phyloP scores from a whole-genome alignment of 2,888 invertebrate species.

The Chymomyza caudatula region DNA sequence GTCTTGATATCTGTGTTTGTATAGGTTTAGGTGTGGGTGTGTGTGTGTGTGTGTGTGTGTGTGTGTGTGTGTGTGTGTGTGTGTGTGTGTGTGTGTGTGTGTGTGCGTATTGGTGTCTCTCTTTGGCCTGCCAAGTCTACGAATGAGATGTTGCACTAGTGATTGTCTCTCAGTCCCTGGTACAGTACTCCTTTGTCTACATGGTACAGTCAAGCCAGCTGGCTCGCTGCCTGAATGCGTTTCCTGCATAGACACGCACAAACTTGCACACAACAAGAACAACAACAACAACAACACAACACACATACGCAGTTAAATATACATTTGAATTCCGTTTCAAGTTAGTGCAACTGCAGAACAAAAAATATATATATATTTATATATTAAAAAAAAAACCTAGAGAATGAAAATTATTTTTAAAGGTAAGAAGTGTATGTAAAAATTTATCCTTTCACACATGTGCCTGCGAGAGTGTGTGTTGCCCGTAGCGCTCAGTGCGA shows the following conservation, averaged over 20 bases:
- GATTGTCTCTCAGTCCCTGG: slow-evolving; percentile 48
- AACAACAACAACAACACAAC: slow-evolving; percentile 14
- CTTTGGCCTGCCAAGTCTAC: slow-evolving; percentile 9
- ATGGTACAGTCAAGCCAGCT: slow-evolving; percentile 40
- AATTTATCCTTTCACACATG: slow-evolving; percentile 57
- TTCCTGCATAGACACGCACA: not conserved
- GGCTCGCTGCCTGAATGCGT: slow-evolving; percentile 31
- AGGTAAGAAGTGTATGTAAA: slow-evolving; percentile 67
- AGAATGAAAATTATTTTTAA: slow-evolving; percentile 61
- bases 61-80: slow-evolving; percentile 18
- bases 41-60: slow-evolving; percentile 17
- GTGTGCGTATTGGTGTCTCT: slow-evolving; percentile 8
- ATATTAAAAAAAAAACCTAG: not conserved
- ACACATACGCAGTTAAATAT: slow-evolving; percentile 46
- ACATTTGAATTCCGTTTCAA: slow-evolving; percentile 70
- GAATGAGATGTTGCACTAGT: slow-evolving; percentile 64
- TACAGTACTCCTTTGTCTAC: slow-evolving; percentile 29
- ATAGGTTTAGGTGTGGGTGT: slow-evolving; percentile 29
- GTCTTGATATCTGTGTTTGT: not conserved
- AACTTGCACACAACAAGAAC: slow-evolving; percentile 31
- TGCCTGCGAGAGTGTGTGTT: slow-evolving; percentile 5
- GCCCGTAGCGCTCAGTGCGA: not conserved
- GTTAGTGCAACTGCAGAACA: slow-evolving; percentile 58
- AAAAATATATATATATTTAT: not conserved
- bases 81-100: slow-evolving; percentile 22